These are phyloP conservation scores for Poecile atricapillus DNA, from an alignment of 2,113 vertebrate species.

Conservation along the genomic window DNA sequence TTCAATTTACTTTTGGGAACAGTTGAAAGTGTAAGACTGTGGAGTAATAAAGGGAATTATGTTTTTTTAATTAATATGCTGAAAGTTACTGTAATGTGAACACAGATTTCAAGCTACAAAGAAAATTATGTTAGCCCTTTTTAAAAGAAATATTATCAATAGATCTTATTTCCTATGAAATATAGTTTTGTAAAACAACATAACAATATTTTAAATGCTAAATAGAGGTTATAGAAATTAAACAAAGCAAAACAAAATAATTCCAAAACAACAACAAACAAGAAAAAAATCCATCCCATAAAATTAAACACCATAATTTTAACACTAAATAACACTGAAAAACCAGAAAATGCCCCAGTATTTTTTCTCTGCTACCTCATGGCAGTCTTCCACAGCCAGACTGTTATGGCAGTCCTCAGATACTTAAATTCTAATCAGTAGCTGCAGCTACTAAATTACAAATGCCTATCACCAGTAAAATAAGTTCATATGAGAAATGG, in stretches of 20 bases:
- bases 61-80: conserved; percentile 42
- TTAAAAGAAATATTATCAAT: neutral
- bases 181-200: neutral
- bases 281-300: neutral
- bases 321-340: neutral
- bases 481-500: neutral
- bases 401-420: neutral
- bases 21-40: conserved; percentile 48
- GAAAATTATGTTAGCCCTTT: neutral
- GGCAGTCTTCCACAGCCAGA: neutral
- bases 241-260: neutral
- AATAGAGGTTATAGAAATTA: neutral
- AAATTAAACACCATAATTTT: neutral
- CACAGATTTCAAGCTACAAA: neutral
- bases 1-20: conserved; percentile 57
- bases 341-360: neutral
- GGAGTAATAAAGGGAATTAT: neutral
- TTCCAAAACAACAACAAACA: neutral
- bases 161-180: neutral
- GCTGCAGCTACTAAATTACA: neutral
- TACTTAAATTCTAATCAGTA: neutral
- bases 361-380: neutral
- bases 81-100: neutral
- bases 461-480: neutral
- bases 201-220: neutral